Evolutionary conservation across 2,888 invertebrate genomes (phyloP).

Genomic region (Liodrosophila aerea): DNA sequence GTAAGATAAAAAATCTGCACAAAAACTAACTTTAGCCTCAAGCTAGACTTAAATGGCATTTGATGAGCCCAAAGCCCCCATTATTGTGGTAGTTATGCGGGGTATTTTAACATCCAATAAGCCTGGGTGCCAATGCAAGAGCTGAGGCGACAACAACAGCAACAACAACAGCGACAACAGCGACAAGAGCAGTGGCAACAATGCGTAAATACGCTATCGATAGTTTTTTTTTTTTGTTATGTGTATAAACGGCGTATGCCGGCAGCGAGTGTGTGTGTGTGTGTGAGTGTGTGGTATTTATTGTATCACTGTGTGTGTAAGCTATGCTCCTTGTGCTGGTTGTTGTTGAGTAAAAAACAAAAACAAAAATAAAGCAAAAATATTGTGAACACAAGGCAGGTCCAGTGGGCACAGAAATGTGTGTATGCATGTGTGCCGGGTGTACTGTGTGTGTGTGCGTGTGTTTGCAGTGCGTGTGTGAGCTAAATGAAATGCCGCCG

Average conservation of each 20-base stretch:
- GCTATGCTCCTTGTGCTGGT: constrained; percentile 32
- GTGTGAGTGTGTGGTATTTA: constrained; percentile 14
- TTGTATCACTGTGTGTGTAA: constrained; percentile 15
- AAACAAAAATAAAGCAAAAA: constrained; percentile 27
- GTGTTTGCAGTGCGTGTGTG: constrained; percentile 2
- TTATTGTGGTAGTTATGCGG: constrained; percentile 4
- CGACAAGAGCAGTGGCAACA: constrained; percentile 27
- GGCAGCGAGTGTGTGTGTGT: constrained; percentile 4
- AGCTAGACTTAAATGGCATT: not conserved
- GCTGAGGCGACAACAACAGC: constrained; percentile 40
- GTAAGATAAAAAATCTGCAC: not conserved
- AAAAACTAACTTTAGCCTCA: not conserved
- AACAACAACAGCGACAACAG: constrained; percentile 13
- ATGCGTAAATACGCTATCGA: constrained; percentile 67
- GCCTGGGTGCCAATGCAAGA: constrained; percentile 47
- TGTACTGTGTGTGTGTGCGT: too few species aligned
- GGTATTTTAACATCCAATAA: constrained; percentile 43
- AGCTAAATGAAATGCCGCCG: constrained; percentile 56
- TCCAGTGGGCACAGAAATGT: constrained; percentile 42
- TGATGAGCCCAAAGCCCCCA: too few species aligned
- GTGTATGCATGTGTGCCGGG: too few species aligned
- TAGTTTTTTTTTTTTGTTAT: constrained; percentile 69
- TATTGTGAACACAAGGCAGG: constrained; percentile 35
- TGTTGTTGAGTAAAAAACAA: constrained; percentile 6
- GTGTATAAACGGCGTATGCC: constrained; percentile 54